Conservation (phyloP, 1,140 invertebrate species). For the Euwallacea fornicatus region DNA sequence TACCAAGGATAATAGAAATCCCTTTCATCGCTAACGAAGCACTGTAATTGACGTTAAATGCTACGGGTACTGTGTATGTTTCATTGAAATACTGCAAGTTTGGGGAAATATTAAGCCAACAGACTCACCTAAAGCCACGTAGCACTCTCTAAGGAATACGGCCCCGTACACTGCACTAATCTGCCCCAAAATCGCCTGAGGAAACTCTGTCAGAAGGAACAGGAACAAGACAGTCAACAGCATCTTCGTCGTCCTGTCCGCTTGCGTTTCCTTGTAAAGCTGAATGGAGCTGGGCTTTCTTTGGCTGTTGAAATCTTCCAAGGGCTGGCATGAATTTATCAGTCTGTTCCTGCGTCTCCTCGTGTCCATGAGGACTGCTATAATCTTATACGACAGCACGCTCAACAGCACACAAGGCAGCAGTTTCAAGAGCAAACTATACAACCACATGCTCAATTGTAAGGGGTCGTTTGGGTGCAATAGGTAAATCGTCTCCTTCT, state of each 20-base stretch:
- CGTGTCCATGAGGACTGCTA: conserved; percentile 72
- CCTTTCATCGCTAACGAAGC: too few species aligned
- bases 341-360: conserved; percentile 72
- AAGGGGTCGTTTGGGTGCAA: conserved; percentile 42
- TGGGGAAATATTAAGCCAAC: neutral
- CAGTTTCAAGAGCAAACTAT: conserved; percentile 83
- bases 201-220: conserved; percentile 87
- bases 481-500: conserved; percentile 56
- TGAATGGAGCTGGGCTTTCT: conserved; percentile 48
- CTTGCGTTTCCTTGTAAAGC: conserved; percentile 69
- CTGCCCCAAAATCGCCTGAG: conserved; percentile 82
- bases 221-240: conserved; percentile 86
- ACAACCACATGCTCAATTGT: conserved; percentile 79
- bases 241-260: conserved; percentile 92
- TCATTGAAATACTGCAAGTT: too few species aligned
- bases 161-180: conserved; percentile 72
- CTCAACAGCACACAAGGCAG: conserved; percentile 82
- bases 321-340: conserved; percentile 39
- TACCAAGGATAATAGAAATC: too few species aligned
- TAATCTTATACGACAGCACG: conserved; percentile 74
- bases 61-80: too few species aligned
- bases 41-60: too few species aligned
- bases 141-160: conserved; percentile 75
- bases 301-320: conserved; percentile 38
- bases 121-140: conserved; percentile 68